Evolutionary conservation across 2,113 vertebrate genomes (phyloP).

Genomic region (Protobothrops mucrosquamatus): DNA sequence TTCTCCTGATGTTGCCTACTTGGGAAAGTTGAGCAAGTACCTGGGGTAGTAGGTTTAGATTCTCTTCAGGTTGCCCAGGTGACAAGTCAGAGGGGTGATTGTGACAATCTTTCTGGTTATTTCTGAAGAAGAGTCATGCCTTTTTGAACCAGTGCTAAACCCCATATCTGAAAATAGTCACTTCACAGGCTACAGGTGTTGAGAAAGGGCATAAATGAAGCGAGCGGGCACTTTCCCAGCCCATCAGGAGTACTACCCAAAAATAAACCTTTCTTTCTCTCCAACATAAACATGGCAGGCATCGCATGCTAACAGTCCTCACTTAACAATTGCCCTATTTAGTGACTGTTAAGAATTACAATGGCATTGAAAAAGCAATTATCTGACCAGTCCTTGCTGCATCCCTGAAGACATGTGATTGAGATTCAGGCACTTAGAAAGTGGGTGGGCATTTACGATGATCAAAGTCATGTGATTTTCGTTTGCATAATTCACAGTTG

Average conservation of each 20-base stretch:
- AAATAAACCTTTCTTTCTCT: background rate
- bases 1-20: background rate
- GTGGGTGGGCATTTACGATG: rapidly evolving
- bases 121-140: background rate
- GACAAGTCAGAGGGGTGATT: background rate
- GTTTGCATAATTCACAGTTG: background rate
- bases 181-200: background rate
- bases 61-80: background rate
- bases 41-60: background rate
- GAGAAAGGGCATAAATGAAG: background rate
- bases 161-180: background rate
- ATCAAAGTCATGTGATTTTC: background rate
- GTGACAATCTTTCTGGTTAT: background rate
- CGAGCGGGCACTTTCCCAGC: background rate
- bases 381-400: background rate
- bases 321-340: background rate
- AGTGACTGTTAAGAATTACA: background rate
- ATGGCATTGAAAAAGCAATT: background rate
- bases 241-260: background rate
- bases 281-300: background rate
- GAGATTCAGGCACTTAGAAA: background rate
- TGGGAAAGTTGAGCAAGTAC: background rate
- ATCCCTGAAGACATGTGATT: background rate
- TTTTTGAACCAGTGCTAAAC: background rate
- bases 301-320: background rate